A percentile compares a stretch with the other conserved stretches of the same genome.
These are phyloP conservation scores for Okamejei kenojei DNA, from an alignment of 2,797 vertebrate genomes.

Conservation along the genomic window DNA sequence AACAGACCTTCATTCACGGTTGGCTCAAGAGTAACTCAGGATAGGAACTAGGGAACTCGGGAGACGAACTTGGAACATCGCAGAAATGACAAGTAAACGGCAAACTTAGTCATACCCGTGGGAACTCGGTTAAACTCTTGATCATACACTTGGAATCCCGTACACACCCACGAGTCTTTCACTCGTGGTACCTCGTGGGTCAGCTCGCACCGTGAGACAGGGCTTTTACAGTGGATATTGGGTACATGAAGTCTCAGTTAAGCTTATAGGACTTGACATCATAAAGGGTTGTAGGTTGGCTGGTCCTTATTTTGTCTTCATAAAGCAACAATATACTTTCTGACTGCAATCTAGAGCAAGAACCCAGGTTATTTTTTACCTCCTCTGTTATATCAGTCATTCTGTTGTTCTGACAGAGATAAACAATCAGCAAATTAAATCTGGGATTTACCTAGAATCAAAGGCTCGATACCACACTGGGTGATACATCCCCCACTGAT, in stretches of 20 bases:
- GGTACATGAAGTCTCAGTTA: not conserved
- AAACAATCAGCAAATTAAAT: not conserved
- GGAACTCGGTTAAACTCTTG: no score
- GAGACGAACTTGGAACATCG: no score
- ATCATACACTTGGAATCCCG: no score
- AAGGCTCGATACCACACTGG: not conserved
- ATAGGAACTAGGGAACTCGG: no score
- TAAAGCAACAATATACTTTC: not conserved
- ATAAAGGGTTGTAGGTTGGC: not conserved
- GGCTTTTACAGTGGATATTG: not conserved
- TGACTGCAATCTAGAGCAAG: not conserved
- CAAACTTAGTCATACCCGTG: no score
- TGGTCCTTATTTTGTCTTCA: not conserved
- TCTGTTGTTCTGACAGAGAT: not conserved
- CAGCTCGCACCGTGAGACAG: no score
- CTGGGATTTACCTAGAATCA: not conserved
- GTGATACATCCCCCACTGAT: not conserved
- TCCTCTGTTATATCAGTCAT: not conserved
- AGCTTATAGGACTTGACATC: no score
- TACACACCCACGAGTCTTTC: no score
- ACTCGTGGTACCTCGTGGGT: no score
- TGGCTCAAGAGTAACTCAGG: no score
- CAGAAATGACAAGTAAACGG: no score
- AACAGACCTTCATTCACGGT: no score
- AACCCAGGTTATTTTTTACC: not conserved